Percentiles rank a stretch among this genome's conserved stretches.
phyloP scores from a whole-genome alignment of 2,797 vertebrate genomes.

The Diplodus puntazzo region DNA sequence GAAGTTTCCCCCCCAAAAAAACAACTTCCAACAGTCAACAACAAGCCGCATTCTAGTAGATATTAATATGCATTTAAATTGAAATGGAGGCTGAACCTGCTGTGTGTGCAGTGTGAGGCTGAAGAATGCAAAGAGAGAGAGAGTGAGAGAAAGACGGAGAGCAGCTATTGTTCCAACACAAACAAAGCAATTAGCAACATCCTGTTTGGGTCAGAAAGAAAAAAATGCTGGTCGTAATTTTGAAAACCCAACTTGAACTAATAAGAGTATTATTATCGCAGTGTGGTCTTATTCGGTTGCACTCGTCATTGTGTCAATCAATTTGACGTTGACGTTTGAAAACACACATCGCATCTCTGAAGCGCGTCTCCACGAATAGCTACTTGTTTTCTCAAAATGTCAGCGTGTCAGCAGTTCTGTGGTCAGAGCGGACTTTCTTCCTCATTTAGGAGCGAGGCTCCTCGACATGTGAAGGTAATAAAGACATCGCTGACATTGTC shows the following conservation, averaged over 20 bases:
- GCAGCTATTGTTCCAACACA: constrained; percentile 36
- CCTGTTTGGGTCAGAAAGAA: constrained; percentile 52
- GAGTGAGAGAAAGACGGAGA: background rate
- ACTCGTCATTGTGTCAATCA: constrained; percentile 6
- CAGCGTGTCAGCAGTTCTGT: background rate
- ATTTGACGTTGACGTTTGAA: constrained; percentile 25
- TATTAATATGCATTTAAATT: background rate
- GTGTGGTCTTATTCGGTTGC: constrained; percentile 30
- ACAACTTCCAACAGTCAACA: too few relatives aligned
- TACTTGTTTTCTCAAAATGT: constrained; percentile 12
- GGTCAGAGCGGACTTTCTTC: constrained; percentile 20
- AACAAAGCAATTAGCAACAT: constrained; percentile 59
- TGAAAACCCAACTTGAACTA: constrained; percentile 6
- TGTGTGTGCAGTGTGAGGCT: background rate
- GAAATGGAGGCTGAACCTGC: background rate
- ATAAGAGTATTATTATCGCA: constrained; percentile 6
- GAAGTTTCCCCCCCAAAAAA: background rate
- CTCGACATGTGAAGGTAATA: constrained; percentile 34
- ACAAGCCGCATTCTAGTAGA: background rate
- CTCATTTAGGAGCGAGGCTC: constrained; percentile 27
- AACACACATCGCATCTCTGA: background rate
- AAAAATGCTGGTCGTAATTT: constrained; percentile 14
- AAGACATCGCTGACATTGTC: constrained; percentile 53
- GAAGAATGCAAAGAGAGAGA: background rate
- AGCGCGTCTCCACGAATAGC: background rate